Conservation (phyloP, 2,888 invertebrate species). For the Mimumesa dahlbomi region DNA sequence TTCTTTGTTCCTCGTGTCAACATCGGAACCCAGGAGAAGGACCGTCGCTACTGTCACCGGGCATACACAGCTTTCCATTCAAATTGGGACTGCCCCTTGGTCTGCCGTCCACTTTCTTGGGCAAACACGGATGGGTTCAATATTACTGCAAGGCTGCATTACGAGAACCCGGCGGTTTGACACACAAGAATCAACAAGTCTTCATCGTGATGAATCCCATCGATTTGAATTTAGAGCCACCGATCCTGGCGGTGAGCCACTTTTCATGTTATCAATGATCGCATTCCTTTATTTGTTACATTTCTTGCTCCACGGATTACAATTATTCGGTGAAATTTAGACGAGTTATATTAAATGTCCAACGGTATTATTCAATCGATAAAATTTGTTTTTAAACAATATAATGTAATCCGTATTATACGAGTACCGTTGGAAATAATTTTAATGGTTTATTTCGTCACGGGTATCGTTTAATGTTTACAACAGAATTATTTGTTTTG, state of each 20-base stretch:
- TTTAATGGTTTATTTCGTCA: too few relatives aligned
- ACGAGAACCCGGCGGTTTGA: conserved; percentile 92
- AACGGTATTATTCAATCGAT: too few relatives aligned
- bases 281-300: too few relatives aligned
- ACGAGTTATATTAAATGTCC: too few relatives aligned
- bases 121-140: conserved; percentile 97
- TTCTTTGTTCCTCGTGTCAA: conserved; percentile 27
- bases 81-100: conserved; percentile 94
- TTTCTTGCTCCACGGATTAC: too few relatives aligned
- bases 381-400: too few relatives aligned
- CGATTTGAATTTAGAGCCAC: conserved; percentile 94
- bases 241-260: conserved; percentile 89
- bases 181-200: conserved; percentile 98
- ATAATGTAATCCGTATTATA: too few relatives aligned
- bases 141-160: conserved; percentile 96
- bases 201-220: conserved; percentile 98
- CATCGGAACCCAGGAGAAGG: conserved; percentile 85
- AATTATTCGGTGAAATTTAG: too few relatives aligned
- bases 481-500: too few relatives aligned
- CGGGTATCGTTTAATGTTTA: too few relatives aligned
- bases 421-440: too few relatives aligned
- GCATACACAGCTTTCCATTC: conserved; percentile 97
- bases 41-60: conserved; percentile 91
- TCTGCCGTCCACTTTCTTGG: conserved; percentile 94
- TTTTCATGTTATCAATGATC: background rate